Base-by-base conservation (phyloP, 2,888 invertebrate genomes). In the Drosophila basisetae region DNA sequence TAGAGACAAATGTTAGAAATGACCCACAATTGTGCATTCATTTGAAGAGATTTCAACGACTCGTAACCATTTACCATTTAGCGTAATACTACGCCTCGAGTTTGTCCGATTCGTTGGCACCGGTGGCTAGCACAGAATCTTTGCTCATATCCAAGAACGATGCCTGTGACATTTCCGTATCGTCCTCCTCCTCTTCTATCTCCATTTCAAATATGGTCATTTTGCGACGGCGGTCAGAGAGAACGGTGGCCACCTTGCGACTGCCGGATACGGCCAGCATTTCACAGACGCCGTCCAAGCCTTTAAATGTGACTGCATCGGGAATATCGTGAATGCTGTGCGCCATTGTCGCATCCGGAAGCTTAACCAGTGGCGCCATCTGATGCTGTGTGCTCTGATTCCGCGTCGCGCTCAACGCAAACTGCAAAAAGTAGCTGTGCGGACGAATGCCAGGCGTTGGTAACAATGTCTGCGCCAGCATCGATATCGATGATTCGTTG, bases 181-280 rank as follows among this genome's bases (percentile, higher is more conserved):
- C 96, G 65, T 98, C 98, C 76, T 98, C 98, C 67, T 97, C 97
- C 31, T 97, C 98, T 91, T 98, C 98, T 0, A 96, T 96, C 94
- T 98, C 98, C 96, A 98, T 98, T 93, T 98, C 98, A 92, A 97
- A 97, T 56, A 98, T 95, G 74, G 97, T 95, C 52, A 98, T 96
- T 92, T 97, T 96, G 70, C 97, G 95, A 63, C 94, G 94, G 84
- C 95, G 97, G 82, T 97, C 96, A 22, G 97, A 96, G 49, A 98
- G 94, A 55, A 98, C 95, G 49, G 98, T 97, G 11, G 97, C 96
- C 11, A 98, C 97, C 82, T 94, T 94, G 71, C 95, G 93, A 65
- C 96, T 95, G 0, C 98, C 98, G 53, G 98, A 98, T 4, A 98
- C 98, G 2, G 98, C 96, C 88, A 98, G 95, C 74, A 94, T 94